Base-by-base conservation (phyloP, 2,888 invertebrate genomes). In the Parnassius mnemosyne region DNA sequence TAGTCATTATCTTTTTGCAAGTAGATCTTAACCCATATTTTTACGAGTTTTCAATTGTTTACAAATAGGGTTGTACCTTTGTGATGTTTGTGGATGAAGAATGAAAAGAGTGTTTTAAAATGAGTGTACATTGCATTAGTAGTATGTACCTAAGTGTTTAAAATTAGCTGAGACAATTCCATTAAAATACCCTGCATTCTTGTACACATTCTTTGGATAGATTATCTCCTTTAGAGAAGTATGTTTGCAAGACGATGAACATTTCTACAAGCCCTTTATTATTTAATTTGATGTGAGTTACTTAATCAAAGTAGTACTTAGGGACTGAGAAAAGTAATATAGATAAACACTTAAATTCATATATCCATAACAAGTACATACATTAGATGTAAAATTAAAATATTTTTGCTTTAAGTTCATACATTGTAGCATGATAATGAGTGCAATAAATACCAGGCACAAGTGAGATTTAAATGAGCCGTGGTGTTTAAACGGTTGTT, bases 321-420 rank as follows among this genome's bases (percentile, higher is more conserved):
- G 86, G 86, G 84, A 85, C 87, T 88, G 83, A 80, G 69, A 72
- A 78, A 76, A 76, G 77, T 78, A 75, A 76, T 72, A 72, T 81
- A 51, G 60, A 34, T 53, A 42, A 47, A 57, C 61, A 61, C 77
- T 63, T 71, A 54, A 80, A 79, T 79, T 80, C 78, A 74, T 80
- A 77, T 80, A 76, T 79, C 73, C 71, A 76, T 79, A 71, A 60
- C 76, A 62, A 78, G 73, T 75, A 79, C 69, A 77, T 75, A 79
- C 69, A 77, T 81, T 84, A 83, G 78, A 79, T 79, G 74, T 80
- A 80, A 57, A 52, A 59, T 46, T 81, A 76, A 79, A 67, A 83
- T 86, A 86, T 87, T 85, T 85, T 84, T 80, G 82, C 84, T 86
- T 87, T 78, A 78, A 83, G 81, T 84, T 84, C 71, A 80, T 81